Evolutionary conservation across 2,113 vertebrate genomes (phyloP), one percentile per base, ranked within the genome.

Genomic region (Climacteris rufus): DNA sequence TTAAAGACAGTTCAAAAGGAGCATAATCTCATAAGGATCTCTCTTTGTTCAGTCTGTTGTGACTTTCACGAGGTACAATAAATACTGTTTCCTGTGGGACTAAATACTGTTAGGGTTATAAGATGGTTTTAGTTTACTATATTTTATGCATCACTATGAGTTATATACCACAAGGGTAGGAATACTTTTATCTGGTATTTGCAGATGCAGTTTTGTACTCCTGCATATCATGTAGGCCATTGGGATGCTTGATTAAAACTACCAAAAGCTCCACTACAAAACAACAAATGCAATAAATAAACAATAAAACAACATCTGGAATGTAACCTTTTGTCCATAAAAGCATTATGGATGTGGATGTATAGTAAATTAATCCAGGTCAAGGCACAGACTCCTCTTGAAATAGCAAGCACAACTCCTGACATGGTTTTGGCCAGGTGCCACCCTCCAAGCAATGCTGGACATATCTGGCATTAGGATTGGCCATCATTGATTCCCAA

Each of bases 1-100:
- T 93, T 66, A 92, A 96, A 92, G 84, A 37, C 70, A 75, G 82
- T 94, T 83, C 84, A 89, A 88, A 97, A 92, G 83, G 66, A 75
- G 5, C 80, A 50, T 94, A 88, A 72, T 89, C 84, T 95, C 65
- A 77, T 82, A 82, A 92, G n/a, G 68, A 78, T 64, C 64, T 91
- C 74, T 93, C 74, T 74, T 45, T 90, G 72, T 76, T 92, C 77
- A 75, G 68, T 69, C 77, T 83, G 45, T 57, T 49, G 35, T 92
- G 84, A 90, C 13, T 94, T 87, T 77, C 68, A 79, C 0, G 0
- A 71, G 27, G 40, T 75, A 56, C 39, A 77, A 52, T 42, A 92
- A 88, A 81, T 83, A 60, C 4, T 6, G 47, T 57, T 93, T 88
- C 68, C 94, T 76, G 44, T 72, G 61, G 49, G 15, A 31, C 22